Percentiles rank a stretch among this genome's conserved stretches.
Conservation (phyloP, 2,888 invertebrate genomes). For the Leptinotarsa haldemani region DNA sequence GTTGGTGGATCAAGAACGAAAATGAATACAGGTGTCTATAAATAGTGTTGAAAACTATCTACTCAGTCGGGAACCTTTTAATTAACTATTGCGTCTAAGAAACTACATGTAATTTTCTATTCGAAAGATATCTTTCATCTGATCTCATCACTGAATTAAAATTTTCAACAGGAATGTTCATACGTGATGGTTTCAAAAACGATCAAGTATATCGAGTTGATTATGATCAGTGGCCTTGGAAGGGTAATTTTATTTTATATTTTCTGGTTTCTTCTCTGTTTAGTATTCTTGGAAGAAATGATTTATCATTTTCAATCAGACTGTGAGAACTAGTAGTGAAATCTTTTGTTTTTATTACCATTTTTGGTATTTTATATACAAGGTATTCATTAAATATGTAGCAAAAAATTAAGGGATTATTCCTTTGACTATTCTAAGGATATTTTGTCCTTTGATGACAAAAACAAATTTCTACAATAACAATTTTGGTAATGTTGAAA, state of each 20-base stretch:
- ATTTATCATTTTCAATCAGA: not conserved
- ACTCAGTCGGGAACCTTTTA: not conserved
- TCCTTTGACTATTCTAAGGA: too few species aligned
- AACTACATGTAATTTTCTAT: slow-evolving; percentile 15
- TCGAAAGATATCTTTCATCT: slow-evolving; percentile 6
- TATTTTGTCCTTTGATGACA: too few species aligned
- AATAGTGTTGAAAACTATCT: not conserved
- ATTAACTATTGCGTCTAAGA: slow-evolving; percentile 8
- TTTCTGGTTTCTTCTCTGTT: not conserved
- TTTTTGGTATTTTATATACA: too few species aligned
- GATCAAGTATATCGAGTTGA: not conserved
- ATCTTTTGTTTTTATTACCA: too few species aligned
- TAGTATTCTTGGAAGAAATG: not conserved
- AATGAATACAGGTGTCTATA: too few species aligned
- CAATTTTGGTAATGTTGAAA: too few species aligned
- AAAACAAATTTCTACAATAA: too few species aligned
- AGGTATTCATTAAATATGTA: too few species aligned
- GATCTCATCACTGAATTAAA: slow-evolving; percentile 12
- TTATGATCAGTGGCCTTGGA: not conserved
- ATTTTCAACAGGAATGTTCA: not conserved
- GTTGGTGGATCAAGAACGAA: too few species aligned
- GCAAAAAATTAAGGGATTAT: too few species aligned
- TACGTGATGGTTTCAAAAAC: not conserved
- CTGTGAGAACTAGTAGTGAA: not conserved
- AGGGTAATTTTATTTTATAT: not conserved